A percentile compares a stretch with the other conserved stretches of the same genome.
Evolutionary conservation across 2,113 vertebrate species (phyloP).

Genomic region (Atrichornis clamosus): DNA sequence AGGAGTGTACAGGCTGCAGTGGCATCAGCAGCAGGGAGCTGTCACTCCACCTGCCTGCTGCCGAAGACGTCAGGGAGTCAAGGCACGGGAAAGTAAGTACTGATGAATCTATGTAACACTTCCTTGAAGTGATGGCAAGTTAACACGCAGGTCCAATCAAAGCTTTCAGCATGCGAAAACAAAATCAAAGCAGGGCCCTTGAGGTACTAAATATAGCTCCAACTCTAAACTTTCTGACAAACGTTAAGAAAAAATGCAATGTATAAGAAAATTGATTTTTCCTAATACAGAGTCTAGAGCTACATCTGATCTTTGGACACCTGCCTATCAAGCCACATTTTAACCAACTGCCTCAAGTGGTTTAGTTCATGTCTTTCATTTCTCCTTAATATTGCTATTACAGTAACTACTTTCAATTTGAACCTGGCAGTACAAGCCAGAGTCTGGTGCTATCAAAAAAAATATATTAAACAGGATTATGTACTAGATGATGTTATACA

Average conservation of each 20-base stretch:
- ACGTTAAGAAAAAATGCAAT: background rate
- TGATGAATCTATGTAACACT: constrained; percentile 31
- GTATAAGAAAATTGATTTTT: background rate
- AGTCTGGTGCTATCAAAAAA: background rate
- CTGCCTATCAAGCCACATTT: background rate
- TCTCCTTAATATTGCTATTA: background rate
- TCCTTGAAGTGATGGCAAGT: constrained; percentile 30
- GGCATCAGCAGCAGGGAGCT: constrained; percentile 6
- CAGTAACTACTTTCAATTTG: background rate
- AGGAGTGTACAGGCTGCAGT: background rate
- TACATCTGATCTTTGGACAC: background rate
- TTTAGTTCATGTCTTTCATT: background rate
- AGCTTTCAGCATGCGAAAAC: background rate
- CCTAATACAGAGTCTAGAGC: background rate
- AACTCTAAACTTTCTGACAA: background rate
- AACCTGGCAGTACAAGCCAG: background rate
- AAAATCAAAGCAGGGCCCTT: constrained; percentile 31
- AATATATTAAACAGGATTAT: background rate
- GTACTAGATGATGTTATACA: background rate
- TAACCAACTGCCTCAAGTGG: background rate
- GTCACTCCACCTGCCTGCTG: background rate
- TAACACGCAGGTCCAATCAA: constrained; percentile 10
- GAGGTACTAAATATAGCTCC: constrained; percentile 16
- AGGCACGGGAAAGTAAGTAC: background rate
- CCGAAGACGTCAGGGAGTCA: background rate